Base-by-base conservation (phyloP, 2,888 invertebrate species). In the Druceiella hillmani region DNA sequence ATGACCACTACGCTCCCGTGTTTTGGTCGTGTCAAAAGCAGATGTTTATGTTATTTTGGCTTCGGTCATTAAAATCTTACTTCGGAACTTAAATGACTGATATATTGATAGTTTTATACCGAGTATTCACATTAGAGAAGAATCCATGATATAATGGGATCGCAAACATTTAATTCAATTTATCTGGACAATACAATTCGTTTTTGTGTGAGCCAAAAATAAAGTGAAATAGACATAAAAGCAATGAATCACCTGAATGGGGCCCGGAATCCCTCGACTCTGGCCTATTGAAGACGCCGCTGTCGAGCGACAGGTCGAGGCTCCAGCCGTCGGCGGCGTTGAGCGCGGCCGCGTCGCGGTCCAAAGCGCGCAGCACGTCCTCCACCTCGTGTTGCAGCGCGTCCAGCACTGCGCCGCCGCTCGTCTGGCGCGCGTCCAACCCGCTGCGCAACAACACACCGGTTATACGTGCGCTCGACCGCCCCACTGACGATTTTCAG, bases 241-340 rank as follows among this genome's bases (percentile, higher is more conserved):
- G n/a, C n/a, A n/a, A n/a, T n/a, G 52, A 59, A 65, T 64, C 43
- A 71, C 72, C 70, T 45, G 72, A 72, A 54, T 72, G 70, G 14
- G 72, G 72, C 41, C 72, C 72, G 35, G 72, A 72, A 50, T 72
- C 72, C 44, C 72, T 62, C 36, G 72, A 72, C 13, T 71, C 71
- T 15, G 71, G 77, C 14, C 78, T 74, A 52, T 78, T 78, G 56
- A 77, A 76, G 46, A 74, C 74, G 40, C 75, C 75, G 54, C 74
- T 75, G 52, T 77, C 76, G 44, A 73, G 72, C 40, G 75, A 76
- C 46, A 73, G 69, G 56, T 73, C 74, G 47, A 71, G 55, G 44
- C 71, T 69, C 71, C 71, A 72, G 52, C 65, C 68, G 47, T 71
- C 71, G 1, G 62, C 65, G 46, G 71, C 37, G 17, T 70, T 69